These are phyloP conservation scores for Phasia obesa DNA, from an alignment of 2,888 invertebrate species.

Conservation along the genomic window DNA sequence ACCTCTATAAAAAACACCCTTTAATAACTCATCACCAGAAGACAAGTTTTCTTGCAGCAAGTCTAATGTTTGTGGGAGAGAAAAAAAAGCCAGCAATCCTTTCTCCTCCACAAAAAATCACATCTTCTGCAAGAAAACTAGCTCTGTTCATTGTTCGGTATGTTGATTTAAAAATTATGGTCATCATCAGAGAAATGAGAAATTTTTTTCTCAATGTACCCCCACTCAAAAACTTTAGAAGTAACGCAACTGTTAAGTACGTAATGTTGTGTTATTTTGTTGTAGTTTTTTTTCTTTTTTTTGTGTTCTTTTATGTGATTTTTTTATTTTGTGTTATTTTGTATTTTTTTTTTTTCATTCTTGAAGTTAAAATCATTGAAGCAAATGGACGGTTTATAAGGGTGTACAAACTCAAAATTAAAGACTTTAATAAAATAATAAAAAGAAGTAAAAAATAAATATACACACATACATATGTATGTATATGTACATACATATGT, in stretches of 20 bases:
- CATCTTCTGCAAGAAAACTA: too few relatives aligned
- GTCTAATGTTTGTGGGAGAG: too few relatives aligned
- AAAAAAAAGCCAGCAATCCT: too few relatives aligned
- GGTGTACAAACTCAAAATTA: conserved; percentile 62
- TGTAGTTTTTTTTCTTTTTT: conserved; percentile 48
- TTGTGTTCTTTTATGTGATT: conserved; percentile 47
- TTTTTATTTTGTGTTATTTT: conserved; percentile 61
- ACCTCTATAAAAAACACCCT: too few relatives aligned
- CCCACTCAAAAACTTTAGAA: neutral
- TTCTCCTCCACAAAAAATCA: too few relatives aligned
- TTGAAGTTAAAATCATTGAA: conserved; percentile 65
- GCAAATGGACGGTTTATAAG: conserved; percentile 69
- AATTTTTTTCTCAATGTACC: neutral
- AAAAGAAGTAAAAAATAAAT: neutral
- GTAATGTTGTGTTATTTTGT: conserved; percentile 35
- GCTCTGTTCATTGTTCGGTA: too few relatives aligned
- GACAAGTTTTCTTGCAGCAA: too few relatives aligned
- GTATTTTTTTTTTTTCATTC: conserved; percentile 50
- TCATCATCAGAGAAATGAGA: too few relatives aligned
- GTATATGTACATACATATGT: neutral
- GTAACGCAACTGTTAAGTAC: conserved; percentile 32
- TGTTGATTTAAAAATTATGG: too few relatives aligned
- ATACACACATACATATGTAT: neutral
- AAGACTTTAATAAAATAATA: conserved; percentile 53
- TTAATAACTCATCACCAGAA: too few relatives aligned